Base-by-base conservation (phyloP, 1,140 invertebrate species). In the Drosophila paulistorum region DNA sequence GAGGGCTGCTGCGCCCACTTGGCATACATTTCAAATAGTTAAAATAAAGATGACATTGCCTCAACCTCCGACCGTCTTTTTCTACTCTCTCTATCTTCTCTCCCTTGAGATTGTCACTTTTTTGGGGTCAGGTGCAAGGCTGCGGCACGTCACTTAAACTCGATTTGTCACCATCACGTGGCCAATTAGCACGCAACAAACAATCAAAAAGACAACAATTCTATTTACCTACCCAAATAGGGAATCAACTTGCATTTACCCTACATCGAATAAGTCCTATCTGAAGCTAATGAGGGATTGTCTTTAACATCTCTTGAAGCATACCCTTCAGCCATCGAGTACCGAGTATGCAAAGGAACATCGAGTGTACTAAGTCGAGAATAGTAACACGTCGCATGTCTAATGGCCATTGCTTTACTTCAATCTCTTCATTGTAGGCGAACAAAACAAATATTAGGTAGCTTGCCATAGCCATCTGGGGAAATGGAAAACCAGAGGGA, bases 151-250 rank as follows among this genome's bases (percentile, higher is more conserved):
- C 74, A 77, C 70, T 79, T 80, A 76, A 83, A 77, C 79, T 83
- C 84, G 77, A 89, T 87, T 89, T 89, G 84, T 89, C 68, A 80
- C 77, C 77, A 80, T 89, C 81, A 81, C 73, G 83, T 89, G 79
- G 83, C 79, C 84, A 86, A 86, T 86, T 86, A 87, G 81, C 84
- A 86, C 84, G 83, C 83, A 86, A 82, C 85, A 75, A 72, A 62
- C 67, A 74, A 42, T 13, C 9, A 14, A 17, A 69, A 37, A 37
- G 10, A 37, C 35, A 37, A 11, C 35, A 37, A 37, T 37, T 9
- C 35, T 37, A 37, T 37, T 37, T 37, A 37, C 9, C 35, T 7
- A 6, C 30, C 5, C 30, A 0, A 30, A 30, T 30, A 30, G 6
- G 6, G 30, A 30, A 30, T 6, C 30, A 7, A 30, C 30, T 30